These are phyloP conservation scores for Cepphus grylle DNA, from an alignment of 2,113 vertebrate species.

Conservation along the genomic window DNA sequence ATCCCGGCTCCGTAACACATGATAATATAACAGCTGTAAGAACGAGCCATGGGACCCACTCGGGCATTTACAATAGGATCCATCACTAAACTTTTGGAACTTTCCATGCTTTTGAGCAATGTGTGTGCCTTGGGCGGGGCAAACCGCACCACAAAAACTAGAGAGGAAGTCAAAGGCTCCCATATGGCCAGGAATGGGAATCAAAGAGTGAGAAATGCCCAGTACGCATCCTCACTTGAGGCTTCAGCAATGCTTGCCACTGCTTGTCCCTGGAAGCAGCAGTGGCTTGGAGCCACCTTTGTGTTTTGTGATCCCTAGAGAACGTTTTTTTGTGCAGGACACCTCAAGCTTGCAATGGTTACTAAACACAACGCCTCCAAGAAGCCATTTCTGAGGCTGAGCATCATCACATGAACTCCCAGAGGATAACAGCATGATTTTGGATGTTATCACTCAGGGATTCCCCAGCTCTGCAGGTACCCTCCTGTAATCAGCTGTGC, in stretches of 20 bases:
- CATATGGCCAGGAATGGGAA: background rate
- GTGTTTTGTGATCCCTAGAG: background rate
- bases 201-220: background rate
- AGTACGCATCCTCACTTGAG: background rate
- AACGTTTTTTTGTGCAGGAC: background rate
- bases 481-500: background rate
- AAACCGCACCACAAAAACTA: background rate
- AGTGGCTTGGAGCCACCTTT: background rate
- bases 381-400: background rate
- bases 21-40: background rate
- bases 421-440: background rate
- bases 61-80: background rate
- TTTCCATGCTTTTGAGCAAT: background rate
- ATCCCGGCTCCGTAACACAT: accelerated
- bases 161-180: background rate
- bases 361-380: background rate
- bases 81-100: background rate
- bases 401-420: background rate
- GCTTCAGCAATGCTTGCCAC: background rate
- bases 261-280: background rate
- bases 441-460: background rate
- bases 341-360: background rate
- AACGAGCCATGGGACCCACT: background rate
- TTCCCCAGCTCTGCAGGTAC: background rate
- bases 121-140: background rate